Conservation (phyloP, 2,797 vertebrate genomes). For the Gadopsis marmoratus region DNA sequence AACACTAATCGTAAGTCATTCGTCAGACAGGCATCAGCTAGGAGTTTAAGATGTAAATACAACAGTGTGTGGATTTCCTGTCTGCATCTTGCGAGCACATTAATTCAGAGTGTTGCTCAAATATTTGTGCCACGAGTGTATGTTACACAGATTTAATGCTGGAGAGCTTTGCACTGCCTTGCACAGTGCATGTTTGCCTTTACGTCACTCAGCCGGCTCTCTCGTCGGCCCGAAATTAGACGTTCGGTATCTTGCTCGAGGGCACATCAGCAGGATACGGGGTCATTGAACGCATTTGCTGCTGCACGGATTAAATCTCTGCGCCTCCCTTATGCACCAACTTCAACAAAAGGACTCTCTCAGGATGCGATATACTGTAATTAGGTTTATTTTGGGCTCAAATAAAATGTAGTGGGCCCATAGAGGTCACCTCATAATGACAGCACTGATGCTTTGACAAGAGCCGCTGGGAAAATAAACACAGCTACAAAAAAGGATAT, state of each 20-base stretch:
- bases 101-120: slow-evolving; percentile 45
- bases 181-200: slow-evolving; percentile 30
- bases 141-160: slow-evolving; percentile 37
- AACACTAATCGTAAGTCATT: slow-evolving; percentile 11
- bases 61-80: slow-evolving; percentile 35
- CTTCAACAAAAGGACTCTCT: slow-evolving; percentile 31
- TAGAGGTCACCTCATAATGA: slow-evolving; percentile 45
- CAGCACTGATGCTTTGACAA: slow-evolving; percentile 41
- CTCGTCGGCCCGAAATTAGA: slow-evolving; percentile 1
- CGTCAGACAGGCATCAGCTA: neutral
- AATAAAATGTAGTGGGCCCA: slow-evolving; percentile 24
- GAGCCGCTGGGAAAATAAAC: slow-evolving; percentile 40
- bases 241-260: slow-evolving; percentile 10
- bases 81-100: slow-evolving; percentile 30
- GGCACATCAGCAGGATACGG: slow-evolving; percentile 13
- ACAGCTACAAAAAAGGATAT: slow-evolving; percentile 18
- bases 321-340: slow-evolving; percentile 13
- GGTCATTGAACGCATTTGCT: slow-evolving; percentile 12
- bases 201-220: neutral
- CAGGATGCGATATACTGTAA: slow-evolving; percentile 18
- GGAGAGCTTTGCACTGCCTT: slow-evolving; percentile 9
- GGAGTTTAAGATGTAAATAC: slow-evolving; percentile 39
- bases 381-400: slow-evolving; percentile 52
- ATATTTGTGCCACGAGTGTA: slow-evolving; percentile 41
- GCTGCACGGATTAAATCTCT: slow-evolving; percentile 29